A percentile compares a stretch with the other conserved stretches of the same genome.
phyloP scores from a whole-genome alignment of 2,888 invertebrate species.

The Ashinkailepas kermadecensis region DNA sequence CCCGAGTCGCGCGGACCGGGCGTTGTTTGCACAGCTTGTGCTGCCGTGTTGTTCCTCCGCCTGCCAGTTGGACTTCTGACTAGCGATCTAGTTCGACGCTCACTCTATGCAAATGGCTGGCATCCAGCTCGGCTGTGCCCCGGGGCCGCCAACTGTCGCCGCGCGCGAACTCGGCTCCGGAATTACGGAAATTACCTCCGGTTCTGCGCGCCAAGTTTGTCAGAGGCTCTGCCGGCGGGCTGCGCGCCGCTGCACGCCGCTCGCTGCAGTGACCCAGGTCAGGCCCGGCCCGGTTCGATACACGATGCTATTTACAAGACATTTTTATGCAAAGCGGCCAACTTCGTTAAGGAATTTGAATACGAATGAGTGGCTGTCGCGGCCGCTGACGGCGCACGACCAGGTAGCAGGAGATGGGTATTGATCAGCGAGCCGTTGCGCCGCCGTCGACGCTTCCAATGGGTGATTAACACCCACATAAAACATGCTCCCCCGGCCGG shows the following conservation, averaged over 20 bases:
- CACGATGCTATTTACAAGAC: not conserved
- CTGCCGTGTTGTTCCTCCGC: not conserved
- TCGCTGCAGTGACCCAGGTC: not conserved
- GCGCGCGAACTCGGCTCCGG: too few relatives aligned
- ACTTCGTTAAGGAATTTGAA: constrained; percentile 23
- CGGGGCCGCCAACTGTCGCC: too few relatives aligned
- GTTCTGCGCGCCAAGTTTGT: too few relatives aligned
- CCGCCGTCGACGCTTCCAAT: not conserved
- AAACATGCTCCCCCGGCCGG: not conserved
- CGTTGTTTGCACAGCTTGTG: not conserved
- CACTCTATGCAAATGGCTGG: too few relatives aligned
- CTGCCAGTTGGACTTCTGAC: not conserved
- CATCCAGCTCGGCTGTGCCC: too few relatives aligned
- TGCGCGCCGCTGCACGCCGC: not conserved
- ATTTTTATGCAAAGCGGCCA: constrained; percentile 17
- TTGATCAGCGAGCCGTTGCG: not conserved
- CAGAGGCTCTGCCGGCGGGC: not conserved
- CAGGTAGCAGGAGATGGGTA: constrained; percentile 13
- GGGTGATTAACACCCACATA: constrained; percentile 20
- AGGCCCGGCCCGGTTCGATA: not conserved
- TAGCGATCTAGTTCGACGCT: too few relatives aligned
- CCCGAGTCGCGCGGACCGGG: too few relatives aligned
- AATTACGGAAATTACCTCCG: too few relatives aligned
- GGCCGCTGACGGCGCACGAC: not conserved
- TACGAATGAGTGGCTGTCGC: constrained; percentile 6